Base-by-base conservation (phyloP, 2,113 vertebrate genomes). In the Callopanchax toddi region DNA sequence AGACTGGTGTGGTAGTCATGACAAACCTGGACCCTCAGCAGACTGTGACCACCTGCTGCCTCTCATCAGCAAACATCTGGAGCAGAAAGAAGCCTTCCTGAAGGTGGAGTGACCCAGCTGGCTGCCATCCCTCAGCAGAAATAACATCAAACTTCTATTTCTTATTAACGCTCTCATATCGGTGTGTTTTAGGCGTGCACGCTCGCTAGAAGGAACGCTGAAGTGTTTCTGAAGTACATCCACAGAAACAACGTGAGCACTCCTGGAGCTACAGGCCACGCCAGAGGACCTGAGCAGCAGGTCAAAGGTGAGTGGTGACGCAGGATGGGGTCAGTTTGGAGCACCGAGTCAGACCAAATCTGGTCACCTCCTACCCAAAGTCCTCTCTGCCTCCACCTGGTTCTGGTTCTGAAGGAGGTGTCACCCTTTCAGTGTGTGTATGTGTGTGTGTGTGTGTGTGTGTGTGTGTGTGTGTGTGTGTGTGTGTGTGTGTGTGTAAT, bases 221-320 rank as follows among this genome's bases (percentile, higher is more conserved):
- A 99, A 77, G 97, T 99, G 18, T 99, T 99, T 65, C 94, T 99
- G 60, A 99, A 99, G 90, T 99, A 99, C 89, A 99, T 99, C 81
- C 97, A 99, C 90, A 92, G 97, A 74, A 99, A 99, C 91, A 99
- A 97, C 0, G 95, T 98, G 86, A 96, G 95, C 90, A 95, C 95
- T 87, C 95, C 96, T 0, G 94, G 96, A 18, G 94, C 94, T 1
- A 91, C 94, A 16, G 90, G 95, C 78, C 97, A 98, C 72, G 90
- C 95, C 5, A 89, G 95, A 25, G 95, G 94, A 1, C 96, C 97
- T 0, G 96, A 99, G 71, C 95, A 96, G 40, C 96, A 99, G 84
- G 96, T 99, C 21, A 99, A 98, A 98, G 97, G 97, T 98, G 54
- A 89, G 95, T 83, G 55, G 23, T 22, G 39, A 22, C 9, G 29